phyloP scores from a whole-genome alignment of 2,113 vertebrate genomes.

The Nematolebias whitei region DNA sequence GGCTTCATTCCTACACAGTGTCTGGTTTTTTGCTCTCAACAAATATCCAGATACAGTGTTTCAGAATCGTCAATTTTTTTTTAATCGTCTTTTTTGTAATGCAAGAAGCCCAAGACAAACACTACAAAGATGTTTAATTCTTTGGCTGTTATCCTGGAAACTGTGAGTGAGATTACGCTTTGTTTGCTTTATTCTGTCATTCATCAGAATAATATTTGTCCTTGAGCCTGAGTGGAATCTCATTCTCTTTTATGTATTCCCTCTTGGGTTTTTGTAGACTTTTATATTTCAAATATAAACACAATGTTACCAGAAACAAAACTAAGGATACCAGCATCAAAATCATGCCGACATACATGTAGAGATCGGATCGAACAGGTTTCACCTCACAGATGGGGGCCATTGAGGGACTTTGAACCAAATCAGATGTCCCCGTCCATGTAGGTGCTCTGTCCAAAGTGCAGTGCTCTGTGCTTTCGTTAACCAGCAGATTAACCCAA shows the following conservation, averaged over 20 bases:
- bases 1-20: constrained; percentile 10
- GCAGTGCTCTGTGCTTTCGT: constrained; percentile 71
- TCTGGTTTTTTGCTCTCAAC: constrained; percentile 7
- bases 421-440: constrained; percentile 43
- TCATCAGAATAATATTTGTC: constrained; percentile 68
- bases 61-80: constrained; percentile 15
- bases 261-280: constrained; percentile 28
- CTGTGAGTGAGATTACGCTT: constrained; percentile 45
- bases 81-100: constrained; percentile 24
- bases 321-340: not conserved
- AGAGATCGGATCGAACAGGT: constrained; percentile 28
- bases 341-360: constrained; percentile 60
- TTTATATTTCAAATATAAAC: constrained; percentile 64
- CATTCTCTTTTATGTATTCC: constrained; percentile 41
- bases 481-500: constrained; percentile 81
- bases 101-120: constrained; percentile 40
- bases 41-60: constrained; percentile 21
- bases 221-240: constrained; percentile 69
- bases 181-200: constrained; percentile 48
- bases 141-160: constrained; percentile 39
- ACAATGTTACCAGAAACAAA: constrained; percentile 57
- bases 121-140: constrained; percentile 42
- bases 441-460: constrained; percentile 65
- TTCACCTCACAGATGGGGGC: constrained; percentile 46
- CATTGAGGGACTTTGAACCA: constrained; percentile 37